Base-by-base conservation (phyloP, 1,140 invertebrate species). In the Stegodyphus mimosarum region DNA sequence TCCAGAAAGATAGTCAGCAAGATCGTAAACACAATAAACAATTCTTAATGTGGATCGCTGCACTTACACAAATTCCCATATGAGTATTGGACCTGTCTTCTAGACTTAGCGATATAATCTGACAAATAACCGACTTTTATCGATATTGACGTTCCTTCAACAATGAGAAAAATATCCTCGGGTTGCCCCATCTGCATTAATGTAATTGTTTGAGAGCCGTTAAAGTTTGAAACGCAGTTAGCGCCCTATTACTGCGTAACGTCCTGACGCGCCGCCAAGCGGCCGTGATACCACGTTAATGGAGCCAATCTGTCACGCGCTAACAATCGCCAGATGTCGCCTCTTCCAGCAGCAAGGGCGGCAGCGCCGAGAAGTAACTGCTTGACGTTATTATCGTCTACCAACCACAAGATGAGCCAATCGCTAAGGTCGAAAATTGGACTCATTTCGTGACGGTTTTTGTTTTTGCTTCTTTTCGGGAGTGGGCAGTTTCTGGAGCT, bases 321-420 rank as follows among this genome's bases (percentile, higher is more conserved):
- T 81, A 81, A 81, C 78, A 81, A 81, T 81, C 76, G 53, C 78
- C 78, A 81, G 78, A 81, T 81, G 78, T 71, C 69, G 78, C 78
- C 18, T 17, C 15, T 48, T 49, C 75, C 11, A 33, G 13, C 17
- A 67, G 73, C 18, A 60, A 52, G 60, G 13, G 75, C 53, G 53
- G 33, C 67, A 11, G 48, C 48, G 48, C 5, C 15, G 51, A 51
- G 49, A 63, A 81, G 49, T 63, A 81, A 81, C 78, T 81, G 78
- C 78, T 64, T 81, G 78, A 81, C 78, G 78, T 81, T 72, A 81
- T 81, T 81, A 81, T 81, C 69, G 78, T 81, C 66, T 48, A 69
- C 69, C 78, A 63, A 81, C 78, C 78, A 69, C 78, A 81, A 81
- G 78, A 81, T 72, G 78, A 81, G 78, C 78, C 78, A 81, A 81